A percentile compares a stretch with the other conserved stretches of the same genome.
These are phyloP conservation scores for Datnioides undecimradiatus DNA, from an alignment of 2,113 vertebrate species.

Conservation along the genomic window DNA sequence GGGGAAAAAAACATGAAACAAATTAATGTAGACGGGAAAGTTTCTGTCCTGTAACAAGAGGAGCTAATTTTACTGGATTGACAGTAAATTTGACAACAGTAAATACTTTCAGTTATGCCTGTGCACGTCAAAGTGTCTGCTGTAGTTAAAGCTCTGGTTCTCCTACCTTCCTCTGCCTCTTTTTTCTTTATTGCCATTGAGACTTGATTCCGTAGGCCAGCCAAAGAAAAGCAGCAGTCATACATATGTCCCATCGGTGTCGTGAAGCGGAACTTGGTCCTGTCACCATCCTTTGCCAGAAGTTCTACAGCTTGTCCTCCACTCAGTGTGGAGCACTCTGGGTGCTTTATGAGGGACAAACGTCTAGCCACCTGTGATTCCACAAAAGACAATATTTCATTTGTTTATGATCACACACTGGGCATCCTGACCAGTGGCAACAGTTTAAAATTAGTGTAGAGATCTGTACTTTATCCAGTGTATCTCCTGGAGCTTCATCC, in stretches of 20 bases:
- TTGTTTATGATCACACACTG: not conserved
- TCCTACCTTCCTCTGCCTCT: constrained; percentile 92
- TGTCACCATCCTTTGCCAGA: constrained; percentile 87
- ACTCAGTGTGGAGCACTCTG: constrained; percentile 86
- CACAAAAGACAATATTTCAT: not conserved
- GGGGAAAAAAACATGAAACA: constrained; percentile 5
- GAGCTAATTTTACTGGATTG: not conserved
- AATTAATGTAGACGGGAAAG: not conserved
- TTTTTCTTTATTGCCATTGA: constrained; percentile 82
- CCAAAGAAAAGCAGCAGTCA: constrained; percentile 94
- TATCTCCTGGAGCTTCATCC: constrained; percentile 93
- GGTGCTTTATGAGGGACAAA: constrained; percentile 89
- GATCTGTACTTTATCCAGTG: constrained; percentile 92
- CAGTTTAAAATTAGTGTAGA: too few species aligned
- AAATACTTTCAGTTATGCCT: not conserved
- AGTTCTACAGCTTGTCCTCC: constrained; percentile 94
- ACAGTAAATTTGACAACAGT: too few species aligned
- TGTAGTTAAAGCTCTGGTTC: too few species aligned
- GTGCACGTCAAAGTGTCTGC: not conserved
- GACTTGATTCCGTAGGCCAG: constrained; percentile 87
- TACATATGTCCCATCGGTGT: constrained; percentile 86
- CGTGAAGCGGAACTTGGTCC: constrained; percentile 75
- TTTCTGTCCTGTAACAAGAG: not conserved
- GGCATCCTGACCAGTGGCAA: not conserved
- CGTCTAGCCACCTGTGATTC: constrained; percentile 90